Percentiles rank a stretch among this genome's conserved stretches.
Evolutionary conservation across 2,113 vertebrate genomes (phyloP).

Genomic region (Pseudopodoces humilis): DNA sequence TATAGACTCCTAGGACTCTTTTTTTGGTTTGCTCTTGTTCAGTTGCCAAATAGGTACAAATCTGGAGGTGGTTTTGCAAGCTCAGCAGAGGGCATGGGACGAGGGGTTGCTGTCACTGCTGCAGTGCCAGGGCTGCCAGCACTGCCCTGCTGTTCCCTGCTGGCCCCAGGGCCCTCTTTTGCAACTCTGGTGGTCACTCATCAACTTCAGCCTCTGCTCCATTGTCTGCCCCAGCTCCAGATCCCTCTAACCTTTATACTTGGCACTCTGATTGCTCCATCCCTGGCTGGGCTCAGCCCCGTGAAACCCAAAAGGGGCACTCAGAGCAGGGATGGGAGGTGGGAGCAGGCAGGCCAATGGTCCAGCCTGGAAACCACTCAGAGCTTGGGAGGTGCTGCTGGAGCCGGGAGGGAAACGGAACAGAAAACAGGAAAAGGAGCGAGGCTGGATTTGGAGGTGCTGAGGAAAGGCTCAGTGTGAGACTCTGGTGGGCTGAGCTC

Average conservation of each 20-base stretch:
- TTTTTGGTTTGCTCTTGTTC: not conserved
- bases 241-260: slow-evolving; percentile 63
- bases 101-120: slow-evolving; percentile 8
- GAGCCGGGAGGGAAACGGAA: not conserved
- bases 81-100: slow-evolving; percentile 54
- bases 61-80: slow-evolving; percentile 14
- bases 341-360: not conserved
- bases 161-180: slow-evolving; percentile 44
- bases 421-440: not conserved
- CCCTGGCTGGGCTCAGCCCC: not conserved
- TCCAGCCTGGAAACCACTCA: not conserved
- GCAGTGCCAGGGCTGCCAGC: not conserved
- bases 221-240: not conserved
- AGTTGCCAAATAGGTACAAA: not conserved
- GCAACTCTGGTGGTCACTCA: slow-evolving; percentile 48
- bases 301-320: not conserved
- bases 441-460: not conserved
- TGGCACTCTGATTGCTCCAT: slow-evolving; percentile 32
- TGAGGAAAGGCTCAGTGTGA: not conserved
- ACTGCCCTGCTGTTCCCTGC: slow-evolving; percentile 17
- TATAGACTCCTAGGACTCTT: not conserved
- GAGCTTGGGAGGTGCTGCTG: not conserved
- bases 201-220: slow-evolving; percentile 1
- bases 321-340: not conserved
- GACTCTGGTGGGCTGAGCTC: not conserved